These are phyloP conservation scores for Recurvirostra avosetta DNA, from an alignment of 2,113 vertebrate genomes.

Conservation along the genomic window DNA sequence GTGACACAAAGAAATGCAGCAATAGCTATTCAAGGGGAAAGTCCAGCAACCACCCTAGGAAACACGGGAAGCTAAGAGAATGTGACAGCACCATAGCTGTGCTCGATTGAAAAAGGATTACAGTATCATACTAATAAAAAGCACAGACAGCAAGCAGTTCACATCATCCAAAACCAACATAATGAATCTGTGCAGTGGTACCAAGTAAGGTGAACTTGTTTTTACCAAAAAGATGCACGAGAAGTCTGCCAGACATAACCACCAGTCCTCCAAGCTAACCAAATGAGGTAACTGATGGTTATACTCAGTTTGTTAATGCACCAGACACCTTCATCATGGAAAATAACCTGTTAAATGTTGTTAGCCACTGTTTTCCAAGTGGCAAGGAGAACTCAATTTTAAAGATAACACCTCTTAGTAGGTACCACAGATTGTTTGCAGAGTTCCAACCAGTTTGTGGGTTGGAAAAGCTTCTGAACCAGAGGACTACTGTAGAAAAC, in stretches of 20 bases:
- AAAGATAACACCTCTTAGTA: neutral
- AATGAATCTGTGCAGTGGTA: neutral
- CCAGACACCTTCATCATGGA: neutral
- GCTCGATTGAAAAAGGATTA: neutral
- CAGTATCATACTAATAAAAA: neutral
- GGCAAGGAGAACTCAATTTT: neutral
- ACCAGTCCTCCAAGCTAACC: neutral
- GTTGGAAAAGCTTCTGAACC: neutral
- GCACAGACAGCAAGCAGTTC: neutral
- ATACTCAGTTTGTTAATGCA: neutral
- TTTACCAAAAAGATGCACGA: neutral
- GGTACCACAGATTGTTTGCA: neutral
- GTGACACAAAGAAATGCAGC: neutral
- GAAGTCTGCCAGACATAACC: neutral
- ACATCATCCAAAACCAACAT: neutral
- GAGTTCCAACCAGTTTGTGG: neutral
- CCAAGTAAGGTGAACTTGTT: neutral
- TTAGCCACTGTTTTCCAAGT: neutral
- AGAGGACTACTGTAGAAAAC: neutral
- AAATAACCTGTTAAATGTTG: neutral
- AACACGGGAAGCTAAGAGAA: neutral
- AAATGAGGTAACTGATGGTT: neutral
- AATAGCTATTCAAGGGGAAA: neutral
- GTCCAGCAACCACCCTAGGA: neutral
- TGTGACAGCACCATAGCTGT: neutral